Conservation (phyloP, 2,888 invertebrate species). For the Brachyptera risi region DNA sequence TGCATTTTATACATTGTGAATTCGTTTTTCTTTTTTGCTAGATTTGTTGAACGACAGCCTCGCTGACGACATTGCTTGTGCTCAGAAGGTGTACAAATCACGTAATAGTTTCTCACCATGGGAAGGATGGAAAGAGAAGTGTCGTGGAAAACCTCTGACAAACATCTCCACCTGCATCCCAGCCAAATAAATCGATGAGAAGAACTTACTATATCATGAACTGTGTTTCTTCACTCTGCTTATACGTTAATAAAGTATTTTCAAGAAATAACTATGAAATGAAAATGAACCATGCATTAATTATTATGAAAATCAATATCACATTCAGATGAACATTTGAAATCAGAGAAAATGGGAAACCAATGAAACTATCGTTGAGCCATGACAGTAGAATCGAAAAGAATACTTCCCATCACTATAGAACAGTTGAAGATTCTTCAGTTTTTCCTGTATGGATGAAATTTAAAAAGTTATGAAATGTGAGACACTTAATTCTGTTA, state of each 20-base stretch:
- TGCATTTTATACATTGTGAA: too few relatives aligned
- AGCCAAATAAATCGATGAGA: neutral
- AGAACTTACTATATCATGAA: neutral
- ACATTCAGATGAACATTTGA: too few relatives aligned
- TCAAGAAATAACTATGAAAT: neutral
- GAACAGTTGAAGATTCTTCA: too few relatives aligned
- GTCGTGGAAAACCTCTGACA: constrained; percentile 12
- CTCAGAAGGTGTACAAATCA: constrained; percentile 53
- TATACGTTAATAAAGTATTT: constrained; percentile 2
- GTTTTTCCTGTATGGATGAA: too few relatives aligned
- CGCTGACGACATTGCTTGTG: constrained; percentile 60
- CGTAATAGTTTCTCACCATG: constrained; percentile 16
- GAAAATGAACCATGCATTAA: too few relatives aligned
- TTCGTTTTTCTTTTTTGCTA: constrained; percentile 41
- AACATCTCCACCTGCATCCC: constrained; percentile 9
- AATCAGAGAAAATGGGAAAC: too few relatives aligned
- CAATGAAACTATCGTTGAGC: too few relatives aligned
- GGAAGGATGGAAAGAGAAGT: constrained; percentile 16
- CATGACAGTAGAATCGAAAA: too few relatives aligned
- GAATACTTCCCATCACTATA: too few relatives aligned
- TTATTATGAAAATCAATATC: too few relatives aligned
- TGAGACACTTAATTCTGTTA: too few relatives aligned
- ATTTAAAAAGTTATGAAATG: too few relatives aligned
- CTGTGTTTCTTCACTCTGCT: neutral
- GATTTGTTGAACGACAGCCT: constrained; percentile 63